Evolutionary conservation across 2,113 vertebrate species (phyloP), one percentile per base, ranked within the genome.

Genomic region (Osmerus mordax): DNA sequence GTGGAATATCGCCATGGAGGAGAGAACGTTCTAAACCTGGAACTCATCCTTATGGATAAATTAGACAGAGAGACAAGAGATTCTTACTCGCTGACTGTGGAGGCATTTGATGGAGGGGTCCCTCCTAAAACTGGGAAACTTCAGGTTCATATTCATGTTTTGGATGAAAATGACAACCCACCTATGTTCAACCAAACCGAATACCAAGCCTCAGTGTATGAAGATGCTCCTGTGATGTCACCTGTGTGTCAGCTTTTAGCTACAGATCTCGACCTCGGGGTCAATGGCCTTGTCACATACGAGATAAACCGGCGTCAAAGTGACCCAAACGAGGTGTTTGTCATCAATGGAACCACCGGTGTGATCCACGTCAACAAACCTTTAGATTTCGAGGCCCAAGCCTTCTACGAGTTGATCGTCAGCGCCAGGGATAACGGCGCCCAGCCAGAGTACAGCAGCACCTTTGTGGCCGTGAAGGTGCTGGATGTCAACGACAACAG

Each of bases 131-230:
- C 88, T 0, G 95, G 94, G 32, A 86, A 73, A 2, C 82, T 96
- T 41, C 88, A 62, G 19, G 90, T 97, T 47, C 88, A 87, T 6
- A 64, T 98, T 67, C 82, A 69, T 4, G 89, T 98, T 18, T 77
- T 94, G 83, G 96, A 98, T 66, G 95, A 96, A 87, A 98, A 98
- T 16, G 96, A 98, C 89, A 96, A 96, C 80, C 90, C 93, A 0
- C 96, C 95, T 0, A 77, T 89, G 3, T 97, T 98, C 72, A 93
- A 89, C 80, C 94, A 83, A 75, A 78, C 68, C 1, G 94, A 96
- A 67, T 97, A 98, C 81, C 87, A 89, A 6, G 88, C 89, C 1
- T 77, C 79, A 0, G 82, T 97, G 28, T 87, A 83, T 8, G 97
- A 98, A 80, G 91, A 95, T 61, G 88, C 93, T 0, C 80, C 78